Evolutionary conservation across 2,797 vertebrate species (phyloP), one percentile per base, ranked within the genome.

Genomic region (Okamejei kenojei): DNA sequence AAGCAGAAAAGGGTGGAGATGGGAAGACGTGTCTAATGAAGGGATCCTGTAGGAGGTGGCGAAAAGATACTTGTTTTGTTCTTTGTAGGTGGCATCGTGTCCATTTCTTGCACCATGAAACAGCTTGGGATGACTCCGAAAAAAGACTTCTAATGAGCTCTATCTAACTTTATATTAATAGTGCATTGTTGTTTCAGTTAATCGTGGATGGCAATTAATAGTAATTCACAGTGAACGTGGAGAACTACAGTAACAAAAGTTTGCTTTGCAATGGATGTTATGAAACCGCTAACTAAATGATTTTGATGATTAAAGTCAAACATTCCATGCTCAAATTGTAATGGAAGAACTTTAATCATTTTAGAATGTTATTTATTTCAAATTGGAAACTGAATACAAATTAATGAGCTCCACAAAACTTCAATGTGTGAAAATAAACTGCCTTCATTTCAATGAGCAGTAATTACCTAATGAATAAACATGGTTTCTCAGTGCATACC

Each of bases 361-460:
- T 90, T 45, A 90, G 15, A 73, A 73, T 90, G 21, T 38, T 7
- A 90, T 45, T 90, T 90, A 10, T 74, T 91, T 73, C 32, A 91
- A 73, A 45, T 45, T 17, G 26, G 32, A 73, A 90, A 19, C 88
- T 29, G 23, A 74, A 91, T 21, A 73, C 65, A 74, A 73, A 91
- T 29, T 91, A 73, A 90, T 90, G 65, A 73, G 17, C 9, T 91
- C 21, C 35, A 45, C 0, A 35, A 45, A 74, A 38, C 68, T 91
- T 45, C 3, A 73, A 29, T 15, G 1, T 9, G n/a, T 35, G n/a
- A 32, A 35, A 45, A 38, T 29, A 74, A 54, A 73, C 71, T 35
- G 68, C 9, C 19, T 8, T 91, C 68, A 71, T 74, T 91, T 91
- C 32, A 90, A 73, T 74, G 19, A 45, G 35, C 4, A 2, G 38